Evolutionary conservation across 23 tunicate genomes (phyloP).

Genomic region (Phallusia fumigata): DNA sequence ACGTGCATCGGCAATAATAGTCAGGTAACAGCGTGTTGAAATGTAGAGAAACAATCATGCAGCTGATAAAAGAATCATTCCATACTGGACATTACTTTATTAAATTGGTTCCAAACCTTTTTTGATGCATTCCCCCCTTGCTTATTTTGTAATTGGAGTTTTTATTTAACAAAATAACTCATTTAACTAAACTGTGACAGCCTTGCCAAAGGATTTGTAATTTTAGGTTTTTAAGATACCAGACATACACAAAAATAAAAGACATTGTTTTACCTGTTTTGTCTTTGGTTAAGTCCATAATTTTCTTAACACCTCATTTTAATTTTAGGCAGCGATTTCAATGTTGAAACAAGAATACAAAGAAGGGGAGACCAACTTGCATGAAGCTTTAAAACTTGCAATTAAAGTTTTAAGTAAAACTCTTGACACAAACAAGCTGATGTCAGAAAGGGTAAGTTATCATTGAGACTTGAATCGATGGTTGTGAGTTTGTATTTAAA

Average conservation of each 20-base stretch:
- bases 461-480: background rate
- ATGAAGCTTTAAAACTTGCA: conserved; percentile 84
- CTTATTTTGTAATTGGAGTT: too few species aligned
- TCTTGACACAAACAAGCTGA: conserved; percentile 89
- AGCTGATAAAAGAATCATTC: too few species aligned
- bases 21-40: conserved; percentile 42
- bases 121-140: too few species aligned
- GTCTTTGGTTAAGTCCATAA: background rate
- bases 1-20: conserved; percentile 98
- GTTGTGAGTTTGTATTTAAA: background rate
- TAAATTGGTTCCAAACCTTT: too few species aligned
- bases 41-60: too few species aligned
- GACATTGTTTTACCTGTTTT: background rate
- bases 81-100: too few species aligned
- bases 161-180: too few species aligned
- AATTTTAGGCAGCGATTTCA: conserved; percentile 82
- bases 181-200: too few species aligned
- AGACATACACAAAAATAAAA: background rate
- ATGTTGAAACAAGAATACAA: conserved; percentile 98
- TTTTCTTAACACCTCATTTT: background rate
- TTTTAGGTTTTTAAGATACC: background rate
- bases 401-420: conserved; percentile 92
- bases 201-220: too few species aligned
- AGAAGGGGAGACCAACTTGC: conserved; percentile 66
- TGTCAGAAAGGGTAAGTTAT: conserved; percentile 71